Evolutionary conservation across 2,888 invertebrate genomes (phyloP).

Genomic region (Polymixis lichenea): DNA sequence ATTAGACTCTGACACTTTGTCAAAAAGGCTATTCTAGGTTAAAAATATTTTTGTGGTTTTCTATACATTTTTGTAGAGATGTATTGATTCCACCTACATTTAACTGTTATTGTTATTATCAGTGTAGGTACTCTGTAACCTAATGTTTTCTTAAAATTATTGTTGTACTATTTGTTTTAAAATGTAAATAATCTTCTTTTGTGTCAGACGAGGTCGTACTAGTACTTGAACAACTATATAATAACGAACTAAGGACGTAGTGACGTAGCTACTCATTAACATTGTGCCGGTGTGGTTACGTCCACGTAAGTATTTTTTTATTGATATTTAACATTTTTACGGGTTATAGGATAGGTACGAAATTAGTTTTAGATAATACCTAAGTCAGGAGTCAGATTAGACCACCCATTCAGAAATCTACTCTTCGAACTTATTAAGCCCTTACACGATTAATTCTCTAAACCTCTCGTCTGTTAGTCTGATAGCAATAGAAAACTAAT

Average conservation of each 20-base stretch:
- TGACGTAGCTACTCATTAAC: conserved; percentile 21
- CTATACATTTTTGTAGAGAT: background rate
- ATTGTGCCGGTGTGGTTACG: conserved; percentile 21
- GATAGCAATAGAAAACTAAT: no score
- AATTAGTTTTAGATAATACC: conserved; percentile 2
- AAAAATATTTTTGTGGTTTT: conserved; percentile 12
- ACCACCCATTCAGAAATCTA: background rate
- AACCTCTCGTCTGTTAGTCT: no score
- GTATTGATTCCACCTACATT: conserved; percentile 25
- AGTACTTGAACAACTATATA: conserved; percentile 49
- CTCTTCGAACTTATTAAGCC: background rate
- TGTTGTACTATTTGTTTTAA: conserved; percentile 42
- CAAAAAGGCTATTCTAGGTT: conserved; percentile 39
- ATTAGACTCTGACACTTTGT: conserved; percentile 39
- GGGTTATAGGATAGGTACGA: background rate
- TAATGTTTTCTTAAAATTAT: conserved; percentile 14
- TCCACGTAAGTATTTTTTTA: conserved; percentile 37
- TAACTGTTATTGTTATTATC: conserved; percentile 47
- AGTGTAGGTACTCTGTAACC: conserved; percentile 25
- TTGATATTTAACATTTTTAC: background rate
- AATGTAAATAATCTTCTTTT: conserved; percentile 67
- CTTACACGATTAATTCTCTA: no score
- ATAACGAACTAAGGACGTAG: conserved; percentile 15
- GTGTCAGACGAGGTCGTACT: conserved; percentile 55
- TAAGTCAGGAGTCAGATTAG: background rate